phyloP scores from a whole-genome alignment of 2,113 vertebrate species.

The Oncorhynchus kisutch region DNA sequence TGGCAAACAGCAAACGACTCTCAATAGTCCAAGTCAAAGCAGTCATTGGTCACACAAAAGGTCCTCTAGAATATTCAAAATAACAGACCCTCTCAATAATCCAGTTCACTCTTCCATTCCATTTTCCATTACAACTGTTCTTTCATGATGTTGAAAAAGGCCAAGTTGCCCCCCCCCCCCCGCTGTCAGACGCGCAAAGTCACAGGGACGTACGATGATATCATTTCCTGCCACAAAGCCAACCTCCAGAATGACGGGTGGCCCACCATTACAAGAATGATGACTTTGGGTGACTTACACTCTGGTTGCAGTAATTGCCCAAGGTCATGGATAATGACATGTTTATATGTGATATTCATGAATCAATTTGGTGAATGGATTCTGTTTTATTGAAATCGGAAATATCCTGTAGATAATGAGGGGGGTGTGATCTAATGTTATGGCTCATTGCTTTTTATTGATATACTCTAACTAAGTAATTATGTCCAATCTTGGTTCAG shows the following conservation, averaged over 20 bases:
- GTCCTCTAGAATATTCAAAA: constrained; percentile 24
- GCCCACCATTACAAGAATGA: neutral
- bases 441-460: neutral
- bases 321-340: neutral
- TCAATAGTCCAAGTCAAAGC: constrained; percentile 13
- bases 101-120: constrained; percentile 36
- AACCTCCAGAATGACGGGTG: neutral
- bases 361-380: neutral
- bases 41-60: constrained; percentile 15
- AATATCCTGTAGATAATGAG: neutral
- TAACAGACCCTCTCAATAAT: constrained; percentile 32
- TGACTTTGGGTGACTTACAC: neutral
- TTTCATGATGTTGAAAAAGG: constrained; percentile 39
- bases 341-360: neutral
- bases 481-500: neutral
- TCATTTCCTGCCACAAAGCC: constrained; percentile 13
- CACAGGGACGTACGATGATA: constrained; percentile 24
- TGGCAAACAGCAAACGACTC: neutral
- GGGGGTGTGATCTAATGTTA: neutral
- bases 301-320: neutral
- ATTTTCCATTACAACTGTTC: constrained; percentile 32
- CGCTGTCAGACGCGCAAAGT: constrained; percentile 12
- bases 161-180: constrained; percentile 10
- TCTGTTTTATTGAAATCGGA: too few relatives aligned
- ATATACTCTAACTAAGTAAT: neutral